Percentiles rank a stretch among this genome's conserved stretches.
Conservation (phyloP, 1,140 invertebrate species). For the Chrysomallon squamiferum region DNA sequence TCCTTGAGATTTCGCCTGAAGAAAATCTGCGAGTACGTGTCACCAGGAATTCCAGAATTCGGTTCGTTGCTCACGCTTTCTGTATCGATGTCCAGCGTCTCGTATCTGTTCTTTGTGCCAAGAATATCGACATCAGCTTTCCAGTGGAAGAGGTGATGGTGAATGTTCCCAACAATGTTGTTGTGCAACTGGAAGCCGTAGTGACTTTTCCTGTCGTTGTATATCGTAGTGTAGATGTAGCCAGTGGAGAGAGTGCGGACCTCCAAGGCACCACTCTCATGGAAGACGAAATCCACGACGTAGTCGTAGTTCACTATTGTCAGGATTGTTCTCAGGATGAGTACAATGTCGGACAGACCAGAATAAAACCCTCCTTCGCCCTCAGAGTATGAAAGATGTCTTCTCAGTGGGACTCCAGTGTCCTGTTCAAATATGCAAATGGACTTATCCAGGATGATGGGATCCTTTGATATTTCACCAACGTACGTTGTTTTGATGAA, state of each 20-base stretch:
- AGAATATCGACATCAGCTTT: slow-evolving; percentile 44
- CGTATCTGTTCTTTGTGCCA: slow-evolving; percentile 38
- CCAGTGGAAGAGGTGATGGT: slow-evolving; percentile 47
- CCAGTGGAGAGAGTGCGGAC: slow-evolving; percentile 36
- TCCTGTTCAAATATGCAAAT: slow-evolving; percentile 45
- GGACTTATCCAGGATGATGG: slow-evolving; percentile 10
- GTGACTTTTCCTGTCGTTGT: slow-evolving; percentile 11
- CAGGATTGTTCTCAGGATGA: slow-evolving; percentile 41
- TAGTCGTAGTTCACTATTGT: slow-evolving; percentile 48
- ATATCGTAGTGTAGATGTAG: slow-evolving; percentile 28
- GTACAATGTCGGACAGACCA: slow-evolving; percentile 31
- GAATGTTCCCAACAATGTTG: slow-evolving; percentile 28
- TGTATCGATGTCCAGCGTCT: slow-evolving; percentile 32
- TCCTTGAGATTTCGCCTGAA: slow-evolving; percentile 13
- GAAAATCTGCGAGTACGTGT: slow-evolving; percentile 25
- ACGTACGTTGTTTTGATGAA: slow-evolving; percentile 13
- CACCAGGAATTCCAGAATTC: not conserved
- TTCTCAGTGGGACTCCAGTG: slow-evolving; percentile 28
- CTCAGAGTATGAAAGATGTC: slow-evolving; percentile 27
- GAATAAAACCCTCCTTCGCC: slow-evolving; percentile 29
- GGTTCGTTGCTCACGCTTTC: slow-evolving; percentile 16
- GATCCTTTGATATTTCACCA: not conserved
- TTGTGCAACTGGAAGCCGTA: slow-evolving; percentile 35
- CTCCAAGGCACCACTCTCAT: slow-evolving; percentile 44
- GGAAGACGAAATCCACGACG: slow-evolving; percentile 47